Base-by-base conservation (phyloP, 2,888 invertebrate species). In the Meloe dianella region DNA sequence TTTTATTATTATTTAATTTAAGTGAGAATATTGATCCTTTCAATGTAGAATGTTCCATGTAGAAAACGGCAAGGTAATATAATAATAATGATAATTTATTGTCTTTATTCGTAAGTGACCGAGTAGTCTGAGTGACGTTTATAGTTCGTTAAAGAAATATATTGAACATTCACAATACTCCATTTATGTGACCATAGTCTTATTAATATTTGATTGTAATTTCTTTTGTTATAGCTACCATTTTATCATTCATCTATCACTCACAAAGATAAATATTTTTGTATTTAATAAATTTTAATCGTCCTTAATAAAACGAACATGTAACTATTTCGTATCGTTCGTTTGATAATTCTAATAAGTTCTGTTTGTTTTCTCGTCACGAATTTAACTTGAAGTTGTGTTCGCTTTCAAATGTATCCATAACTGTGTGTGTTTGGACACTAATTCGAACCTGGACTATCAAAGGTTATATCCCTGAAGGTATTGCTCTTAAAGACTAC, bases 161-260 rank as follows among this genome's bases (percentile, higher is more conserved):
- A 41, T 41, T 41, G 41, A 41, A n/a, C 41, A 17, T 41, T 41
- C n/a, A 41, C 41, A 41, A 41, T n/a, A 41, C 41, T 41, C 41
- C 41, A 41, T 41, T 41, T 17, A 41, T 41, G 41, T 41, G 41
- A 17, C n/a, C 41, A 41, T n/a, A 41, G 7, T 41, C 17, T 41
- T 41, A 41, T 41, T 41, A 41, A 41, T 41, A 41, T 41, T 41
- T 41, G n/a, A 41, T 41, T 41, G 41, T 7, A 17, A 41, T 41
- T 41, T 41, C 41, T 17, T 41, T 41, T 41, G 41, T 41, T 41
- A 41, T 17, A 8, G 41, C 17, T n/a, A 41, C n/a, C 41, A 41
- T 41, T n/a, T 41, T 17, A 41, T 41, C 41, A 8, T 41, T 41
- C 41, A 2, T 7, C 17, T 41, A 4, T 41, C 41, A 17, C 35